Percentiles rank a stretch among this genome's conserved stretches.
These are phyloP conservation scores for Hartigia nigra DNA, from an alignment of 2,888 invertebrate genomes.

Conservation along the genomic window DNA sequence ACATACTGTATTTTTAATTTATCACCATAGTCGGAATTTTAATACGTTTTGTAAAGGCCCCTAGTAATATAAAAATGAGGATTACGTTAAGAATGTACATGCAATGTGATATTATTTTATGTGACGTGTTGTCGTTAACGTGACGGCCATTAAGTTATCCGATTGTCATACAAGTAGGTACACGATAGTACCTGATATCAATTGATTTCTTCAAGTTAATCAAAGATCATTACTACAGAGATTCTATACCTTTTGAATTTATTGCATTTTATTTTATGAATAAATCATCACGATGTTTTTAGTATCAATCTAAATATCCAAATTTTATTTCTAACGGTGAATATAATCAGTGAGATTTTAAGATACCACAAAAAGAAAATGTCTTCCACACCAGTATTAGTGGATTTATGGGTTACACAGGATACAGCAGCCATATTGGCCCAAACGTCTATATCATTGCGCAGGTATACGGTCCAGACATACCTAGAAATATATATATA, in stretches of 20 bases:
- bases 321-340: too few species aligned
- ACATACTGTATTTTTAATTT: neutral
- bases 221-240: neutral
- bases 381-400: neutral
- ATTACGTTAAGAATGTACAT: too few species aligned
- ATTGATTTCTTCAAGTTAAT: neutral
- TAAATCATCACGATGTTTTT: neutral
- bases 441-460: neutral
- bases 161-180: neutral
- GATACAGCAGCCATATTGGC: neutral
- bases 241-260: neutral
- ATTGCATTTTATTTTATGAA: neutral
- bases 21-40: neutral
- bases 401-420: neutral
- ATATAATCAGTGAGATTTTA: too few species aligned
- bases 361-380: too few species aligned
- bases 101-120: too few species aligned
- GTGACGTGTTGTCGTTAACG: neutral
- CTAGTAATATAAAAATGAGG: neutral
- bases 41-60: neutral
- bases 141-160: neutral
- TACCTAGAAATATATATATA: neutral
- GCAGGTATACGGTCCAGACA: neutral
- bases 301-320: neutral
- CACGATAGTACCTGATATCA: neutral